Base-by-base conservation (phyloP, 2,113 vertebrate genomes). In the Rhadina sibilatrix region DNA sequence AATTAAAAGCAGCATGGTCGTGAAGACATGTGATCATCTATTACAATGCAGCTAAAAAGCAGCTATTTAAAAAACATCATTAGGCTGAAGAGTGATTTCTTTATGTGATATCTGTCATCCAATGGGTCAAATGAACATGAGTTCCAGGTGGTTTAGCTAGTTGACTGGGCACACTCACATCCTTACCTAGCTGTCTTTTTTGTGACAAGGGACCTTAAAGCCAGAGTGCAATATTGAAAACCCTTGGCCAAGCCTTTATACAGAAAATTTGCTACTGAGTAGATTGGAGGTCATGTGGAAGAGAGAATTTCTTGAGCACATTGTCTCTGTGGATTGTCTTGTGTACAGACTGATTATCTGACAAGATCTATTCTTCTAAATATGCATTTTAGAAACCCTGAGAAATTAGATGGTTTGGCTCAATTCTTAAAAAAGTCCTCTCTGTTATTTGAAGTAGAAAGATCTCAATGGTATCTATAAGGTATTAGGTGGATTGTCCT, bases 1-100 rank as follows among this genome's bases (percentile, higher is more conserved):
- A 97, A 74, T 93, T 82, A 78, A 93, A 88, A 96, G 5, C 44
- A 37, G 10, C 33, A 11, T 37, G n/a, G 35, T 66, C 40, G 68
- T 79, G 72, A 94, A 83, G 53, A 74, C 30, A 24, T 96, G 94
- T 96, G 80, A 68, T 90, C 54, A 88, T 66, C 72, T 90, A 21
- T 93, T 87, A 71, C 83, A 94, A 89, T 95, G 52, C 70, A 92
- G 80, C 60, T 92, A 91, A 65, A 96, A 90, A 66, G 10, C 21
- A 66, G 4, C 24, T 42, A 54, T 96, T 94, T 49, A 8, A 10
- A 17, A 30, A 47, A 65, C 49, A 33, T 3, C 25, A 40, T 53
- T 63, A 63, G 66, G 63, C 79, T 94, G 90, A 84, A 60, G 63
- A 61, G 82, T 64, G 56, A 63, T 87, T 93, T 94, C 35, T 87